Evolutionary conservation across 2,113 vertebrate species (phyloP).

Genomic region (Columba livia): DNA sequence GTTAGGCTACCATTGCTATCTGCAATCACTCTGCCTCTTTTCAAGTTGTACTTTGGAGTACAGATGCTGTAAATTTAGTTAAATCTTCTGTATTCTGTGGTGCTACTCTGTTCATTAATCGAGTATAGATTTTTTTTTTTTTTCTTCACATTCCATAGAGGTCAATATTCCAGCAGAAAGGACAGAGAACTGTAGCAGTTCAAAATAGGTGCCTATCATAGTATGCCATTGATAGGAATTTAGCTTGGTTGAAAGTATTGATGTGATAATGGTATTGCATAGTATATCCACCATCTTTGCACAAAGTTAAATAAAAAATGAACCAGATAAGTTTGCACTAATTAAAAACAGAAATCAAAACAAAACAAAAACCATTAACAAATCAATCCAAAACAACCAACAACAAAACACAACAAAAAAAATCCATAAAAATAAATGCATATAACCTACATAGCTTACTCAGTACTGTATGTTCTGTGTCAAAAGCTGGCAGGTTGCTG

Average conservation of each 20-base stretch:
- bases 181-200: neutral
- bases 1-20: neutral
- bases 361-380: too few relatives aligned
- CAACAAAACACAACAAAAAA: too few relatives aligned
- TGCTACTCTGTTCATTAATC: neutral
- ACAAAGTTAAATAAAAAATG: neutral
- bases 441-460: neutral
- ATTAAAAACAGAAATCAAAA: neutral
- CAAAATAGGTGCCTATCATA: neutral
- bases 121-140: conserved; percentile 18
- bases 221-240: neutral
- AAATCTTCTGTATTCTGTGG: neutral
- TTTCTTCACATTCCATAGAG: neutral
- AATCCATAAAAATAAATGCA: neutral
- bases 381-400: too few relatives aligned
- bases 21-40: neutral
- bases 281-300: neutral
- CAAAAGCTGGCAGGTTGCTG: neutral
- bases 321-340: neutral
- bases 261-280: neutral
- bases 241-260: neutral
- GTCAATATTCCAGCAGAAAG: conserved; percentile 11
- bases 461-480: neutral
- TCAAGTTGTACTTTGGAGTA: neutral
- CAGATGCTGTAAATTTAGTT: neutral